Evolutionary conservation across 1,140 invertebrate species (phyloP).

Genomic region (Popillia japonica): DNA sequence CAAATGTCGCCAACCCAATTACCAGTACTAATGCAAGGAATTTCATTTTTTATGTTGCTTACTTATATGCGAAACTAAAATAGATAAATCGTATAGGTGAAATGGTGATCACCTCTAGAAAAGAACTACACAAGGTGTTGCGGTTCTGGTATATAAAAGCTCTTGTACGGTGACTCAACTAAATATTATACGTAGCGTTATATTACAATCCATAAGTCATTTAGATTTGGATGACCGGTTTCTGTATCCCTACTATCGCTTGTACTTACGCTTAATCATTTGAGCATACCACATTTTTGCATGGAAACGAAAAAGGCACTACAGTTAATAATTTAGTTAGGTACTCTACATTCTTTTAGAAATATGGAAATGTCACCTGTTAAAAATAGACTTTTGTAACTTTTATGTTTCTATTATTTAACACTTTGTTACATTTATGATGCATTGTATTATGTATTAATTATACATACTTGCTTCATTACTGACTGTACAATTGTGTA

Average conservation of each 20-base stretch:
- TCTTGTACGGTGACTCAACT: slow-evolving; percentile 18
- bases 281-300: background rate
- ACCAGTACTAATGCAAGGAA: background rate
- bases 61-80: slow-evolving; percentile 9
- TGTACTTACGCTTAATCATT: background rate
- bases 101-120: slow-evolving; percentile 30
- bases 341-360: background rate
- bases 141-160: slow-evolving; percentile 28
- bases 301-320: background rate
- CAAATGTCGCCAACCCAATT: background rate
- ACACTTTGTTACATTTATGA: too few species aligned
- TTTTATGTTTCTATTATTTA: background rate
- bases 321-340: background rate
- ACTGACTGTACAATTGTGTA: too few species aligned
- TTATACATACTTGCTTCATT: too few species aligned
- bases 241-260: background rate
- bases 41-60: slow-evolving; percentile 24
- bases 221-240: slow-evolving; percentile 35
- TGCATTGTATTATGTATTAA: too few species aligned
- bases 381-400: background rate
- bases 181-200: slow-evolving; percentile 7
- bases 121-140: slow-evolving; percentile 31
- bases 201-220: background rate
- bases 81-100: slow-evolving; percentile 28
- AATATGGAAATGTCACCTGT: background rate